Evolutionary conservation across 2,113 vertebrate species (phyloP), one percentile per base, ranked within the genome.

Genomic region (Grammomys dolichurus): DNA sequence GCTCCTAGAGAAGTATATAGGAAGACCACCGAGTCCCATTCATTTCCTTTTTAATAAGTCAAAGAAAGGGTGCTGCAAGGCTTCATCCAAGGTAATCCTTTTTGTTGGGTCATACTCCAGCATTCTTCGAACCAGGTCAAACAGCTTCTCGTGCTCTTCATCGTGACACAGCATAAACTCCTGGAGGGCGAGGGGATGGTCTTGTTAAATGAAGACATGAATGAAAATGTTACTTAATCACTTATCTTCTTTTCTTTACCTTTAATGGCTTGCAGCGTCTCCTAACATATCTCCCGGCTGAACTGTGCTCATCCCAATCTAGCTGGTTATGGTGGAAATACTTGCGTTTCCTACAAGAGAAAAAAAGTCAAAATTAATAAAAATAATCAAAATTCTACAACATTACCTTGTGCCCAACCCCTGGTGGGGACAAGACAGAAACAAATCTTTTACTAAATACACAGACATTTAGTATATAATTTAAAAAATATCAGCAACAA

Each of bases 101-200:
- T 99, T 99, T 31, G 98, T 73, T 78, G 99, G 99, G 92, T 99
- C 99, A 17, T 99, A 99, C 73, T 99, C 99, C 98, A 99, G 97
- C 99, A 99, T 99, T 97, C 98, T 99, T 98, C 99, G 98, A 43
- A 99, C 98, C 89, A 99, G 98, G 98, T 99, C 99, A 95, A 99
- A 99, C 31, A 99, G 98, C 96, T 98, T 99, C 70, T 98, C 98
- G 84, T 99, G 99, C 87, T 99, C 99, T 72, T 98, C 98, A 65
- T 99, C 98, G 89, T 99, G 99, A 80, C 98, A 99, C 67, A 98
- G 95, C 99, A 99, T 99, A 97, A 99, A 99, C 96, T 99, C 98
- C 99, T 99, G 97, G 69, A 51, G 90, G 95, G 4, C 19, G 48
- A 54, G 3, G 22, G 54, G 56, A 67, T 20, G 1, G 87, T 88